Conservation (phyloP, 2,797 vertebrate species). For the Fundulus diaphanus region DNA sequence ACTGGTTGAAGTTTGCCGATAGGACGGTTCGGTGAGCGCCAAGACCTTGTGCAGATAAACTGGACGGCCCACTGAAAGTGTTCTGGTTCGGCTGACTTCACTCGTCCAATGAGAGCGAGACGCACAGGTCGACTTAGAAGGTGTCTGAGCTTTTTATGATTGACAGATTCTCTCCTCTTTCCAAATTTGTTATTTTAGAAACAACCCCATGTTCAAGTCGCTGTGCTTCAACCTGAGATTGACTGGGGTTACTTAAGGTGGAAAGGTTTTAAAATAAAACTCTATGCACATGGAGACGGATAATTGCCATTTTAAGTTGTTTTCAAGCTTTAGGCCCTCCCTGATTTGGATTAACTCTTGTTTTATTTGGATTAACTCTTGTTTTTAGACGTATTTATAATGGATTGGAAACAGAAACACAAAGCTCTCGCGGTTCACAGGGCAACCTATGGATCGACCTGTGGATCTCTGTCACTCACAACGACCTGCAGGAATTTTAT, state of each 20-base stretch:
- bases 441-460: conserved; percentile 14
- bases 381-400: too few relatives aligned
- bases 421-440: not conserved
- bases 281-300: not conserved
- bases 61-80: not conserved
- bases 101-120: conserved; percentile 10
- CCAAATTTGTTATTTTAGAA: not conserved
- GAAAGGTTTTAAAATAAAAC: not conserved
- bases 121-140: conserved; percentile 20
- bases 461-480: conserved; percentile 18
- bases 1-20: conserved; percentile 6
- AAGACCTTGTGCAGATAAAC: not conserved
- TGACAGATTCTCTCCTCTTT: not conserved
- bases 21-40: not conserved
- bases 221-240: not conserved
- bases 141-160: not conserved
- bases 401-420: too few relatives aligned
- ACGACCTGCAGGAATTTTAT: not conserved
- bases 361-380: not conserved
- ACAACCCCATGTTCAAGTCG: not conserved
- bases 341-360: not conserved
- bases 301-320: not conserved
- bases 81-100: conserved; percentile 7
- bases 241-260: not conserved
- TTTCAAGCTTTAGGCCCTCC: not conserved